phyloP scores from a whole-genome alignment of 2,797 vertebrate species.

The Tokudaia muenninki region DNA sequence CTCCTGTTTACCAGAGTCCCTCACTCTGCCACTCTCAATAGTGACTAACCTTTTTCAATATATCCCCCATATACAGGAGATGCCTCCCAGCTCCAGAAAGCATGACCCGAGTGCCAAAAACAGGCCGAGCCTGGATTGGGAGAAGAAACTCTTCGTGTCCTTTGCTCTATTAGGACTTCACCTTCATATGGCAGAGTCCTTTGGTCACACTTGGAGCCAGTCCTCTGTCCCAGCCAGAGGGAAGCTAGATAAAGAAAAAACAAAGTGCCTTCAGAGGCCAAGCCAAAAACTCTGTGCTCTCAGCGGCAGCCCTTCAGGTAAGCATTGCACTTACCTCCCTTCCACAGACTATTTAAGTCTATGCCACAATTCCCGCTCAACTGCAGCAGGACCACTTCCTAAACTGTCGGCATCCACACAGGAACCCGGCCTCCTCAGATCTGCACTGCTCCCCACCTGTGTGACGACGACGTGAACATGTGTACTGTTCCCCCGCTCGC shows the following conservation, averaged over 20 bases:
- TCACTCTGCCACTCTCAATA: not conserved
- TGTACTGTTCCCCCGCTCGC: not conserved
- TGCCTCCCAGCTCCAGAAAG: not conserved
- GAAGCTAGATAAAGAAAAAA: constrained; percentile 24
- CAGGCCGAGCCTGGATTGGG: constrained; percentile 14
- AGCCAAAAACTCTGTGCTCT: not conserved
- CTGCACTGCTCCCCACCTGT: not conserved
- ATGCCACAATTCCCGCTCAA: not conserved
- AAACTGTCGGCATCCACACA: not conserved
- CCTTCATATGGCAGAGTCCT: not conserved
- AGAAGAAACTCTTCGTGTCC: constrained; percentile 3
- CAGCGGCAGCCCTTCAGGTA: not conserved
- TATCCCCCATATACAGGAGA: not conserved
- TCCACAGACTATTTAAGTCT: not conserved
- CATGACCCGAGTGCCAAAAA: not conserved
- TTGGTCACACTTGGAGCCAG: constrained; percentile 39
- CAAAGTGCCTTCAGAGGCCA: constrained; percentile 12
- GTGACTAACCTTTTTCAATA: constrained; percentile 17
- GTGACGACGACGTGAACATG: not conserved
- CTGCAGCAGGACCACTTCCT: not conserved
- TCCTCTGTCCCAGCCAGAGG: not conserved
- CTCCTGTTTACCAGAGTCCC: not conserved
- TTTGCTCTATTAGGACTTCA: constrained; percentile 11
- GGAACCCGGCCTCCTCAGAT: not conserved
- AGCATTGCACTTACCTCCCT: not conserved